phyloP scores from a whole-genome alignment of 2,797 vertebrate species.

The Myotis planiceps region DNA sequence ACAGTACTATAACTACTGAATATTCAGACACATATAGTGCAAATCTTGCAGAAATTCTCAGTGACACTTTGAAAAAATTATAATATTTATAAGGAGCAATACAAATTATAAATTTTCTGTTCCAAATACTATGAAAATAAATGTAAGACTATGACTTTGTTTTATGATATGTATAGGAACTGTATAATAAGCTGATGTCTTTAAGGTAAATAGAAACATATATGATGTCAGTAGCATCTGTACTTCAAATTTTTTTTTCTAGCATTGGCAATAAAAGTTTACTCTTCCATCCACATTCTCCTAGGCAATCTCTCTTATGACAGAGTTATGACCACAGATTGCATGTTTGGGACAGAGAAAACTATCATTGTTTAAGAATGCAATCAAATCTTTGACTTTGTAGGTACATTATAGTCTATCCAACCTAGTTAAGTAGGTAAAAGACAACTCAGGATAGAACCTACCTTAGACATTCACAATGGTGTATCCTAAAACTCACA shows the following conservation, averaged over 20 bases:
- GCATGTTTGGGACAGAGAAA: not conserved
- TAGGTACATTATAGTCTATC: slow-evolving; percentile 19
- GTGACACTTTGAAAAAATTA: slow-evolving; percentile 64
- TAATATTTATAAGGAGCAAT: slow-evolving; percentile 53
- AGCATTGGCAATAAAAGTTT: not conserved
- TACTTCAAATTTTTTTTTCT: not conserved
- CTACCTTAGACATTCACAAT: not conserved
- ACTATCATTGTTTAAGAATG: slow-evolving; percentile 38
- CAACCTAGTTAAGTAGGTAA: not conserved
- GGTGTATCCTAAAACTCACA: not conserved
- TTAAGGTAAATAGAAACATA: slow-evolving; percentile 52
- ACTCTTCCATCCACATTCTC: not conserved
- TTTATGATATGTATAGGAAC: slow-evolving; percentile 36
- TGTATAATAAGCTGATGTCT: slow-evolving; percentile 32
- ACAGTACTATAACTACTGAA: slow-evolving; percentile 55
- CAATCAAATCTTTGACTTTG: not conserved
- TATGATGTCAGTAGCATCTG: slow-evolving; percentile 4
- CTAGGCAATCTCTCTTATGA: slow-evolving; percentile 16
- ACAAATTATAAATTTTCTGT: slow-evolving; percentile 60
- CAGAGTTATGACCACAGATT: slow-evolving; percentile 17
- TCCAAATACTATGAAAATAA: slow-evolving; percentile 30
- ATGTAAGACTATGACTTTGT: not conserved
- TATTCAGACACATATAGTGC: slow-evolving; percentile 67
- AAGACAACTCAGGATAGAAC: not conserved
- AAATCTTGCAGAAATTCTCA: slow-evolving; percentile 69